Evolutionary conservation across 1,140 invertebrate species (phyloP).

Genomic region (Zaprionus ornatus): DNA sequence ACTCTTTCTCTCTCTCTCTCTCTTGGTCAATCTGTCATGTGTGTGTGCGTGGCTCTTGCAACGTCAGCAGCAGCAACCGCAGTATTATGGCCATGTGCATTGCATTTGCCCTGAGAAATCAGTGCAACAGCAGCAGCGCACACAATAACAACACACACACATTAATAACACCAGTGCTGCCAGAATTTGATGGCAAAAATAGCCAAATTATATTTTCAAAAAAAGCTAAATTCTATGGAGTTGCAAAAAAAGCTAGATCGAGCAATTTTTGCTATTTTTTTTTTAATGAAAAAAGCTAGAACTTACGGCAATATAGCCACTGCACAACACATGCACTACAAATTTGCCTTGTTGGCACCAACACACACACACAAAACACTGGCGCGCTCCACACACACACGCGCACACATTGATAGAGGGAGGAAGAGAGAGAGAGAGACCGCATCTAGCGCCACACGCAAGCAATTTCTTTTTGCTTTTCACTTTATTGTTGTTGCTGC

Average conservation of each 20-base stretch:
- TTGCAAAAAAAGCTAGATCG: too few species aligned
- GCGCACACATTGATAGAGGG: neutral
- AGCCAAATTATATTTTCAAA: too few species aligned
- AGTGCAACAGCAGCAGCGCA: constrained; percentile 25
- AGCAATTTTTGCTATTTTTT: too few species aligned
- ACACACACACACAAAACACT: constrained; percentile 11
- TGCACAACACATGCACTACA: constrained; percentile 40
- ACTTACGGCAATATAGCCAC: too few species aligned
- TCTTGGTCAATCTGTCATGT: neutral
- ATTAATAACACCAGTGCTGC: too few species aligned
- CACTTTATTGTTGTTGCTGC: constrained; percentile 27
- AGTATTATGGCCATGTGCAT: constrained; percentile 43
- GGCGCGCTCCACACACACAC: constrained; percentile 2
- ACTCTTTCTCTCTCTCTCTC: constrained; percentile 1
- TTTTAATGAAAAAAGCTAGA: too few species aligned
- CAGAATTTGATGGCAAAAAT: too few species aligned
- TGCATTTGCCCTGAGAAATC: constrained; percentile 33
- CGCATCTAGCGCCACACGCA: constrained; percentile 36
- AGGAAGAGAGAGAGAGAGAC: constrained; percentile 18
- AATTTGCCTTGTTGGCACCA: constrained; percentile 55
- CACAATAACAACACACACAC: constrained; percentile 23
- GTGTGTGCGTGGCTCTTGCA: constrained; percentile 38
- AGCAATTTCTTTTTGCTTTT: constrained; percentile 55
- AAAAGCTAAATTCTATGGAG: too few species aligned
- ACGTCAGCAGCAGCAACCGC: constrained; percentile 40